Evolutionary conservation across 2,888 invertebrate genomes (phyloP).

Genomic region (Drosophila maculinotata): DNA sequence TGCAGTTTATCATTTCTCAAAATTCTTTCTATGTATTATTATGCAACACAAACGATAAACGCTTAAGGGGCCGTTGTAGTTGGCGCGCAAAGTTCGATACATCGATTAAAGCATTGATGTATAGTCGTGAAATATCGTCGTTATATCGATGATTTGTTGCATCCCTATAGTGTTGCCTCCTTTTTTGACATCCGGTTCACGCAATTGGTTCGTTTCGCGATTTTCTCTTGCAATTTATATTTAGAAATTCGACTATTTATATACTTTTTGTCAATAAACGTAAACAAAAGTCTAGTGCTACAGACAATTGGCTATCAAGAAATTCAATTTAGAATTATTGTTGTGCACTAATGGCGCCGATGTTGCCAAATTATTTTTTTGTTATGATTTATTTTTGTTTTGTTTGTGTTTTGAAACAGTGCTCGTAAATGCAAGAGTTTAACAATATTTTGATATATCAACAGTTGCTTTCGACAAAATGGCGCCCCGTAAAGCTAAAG

Average conservation of each 20-base stretch:
- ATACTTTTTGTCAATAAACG: constrained; percentile 55
- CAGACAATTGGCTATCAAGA: neutral
- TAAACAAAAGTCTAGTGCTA: constrained; percentile 37
- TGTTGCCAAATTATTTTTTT: constrained; percentile 56
- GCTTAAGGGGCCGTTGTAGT: neutral
- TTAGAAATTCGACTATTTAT: constrained; percentile 44
- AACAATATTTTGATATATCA: constrained; percentile 1
- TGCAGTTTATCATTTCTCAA: too few species aligned
- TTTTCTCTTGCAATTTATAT: constrained; percentile 58
- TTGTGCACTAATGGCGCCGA: constrained; percentile 41
- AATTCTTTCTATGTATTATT: too few species aligned
- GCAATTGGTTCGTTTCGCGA: constrained; percentile 78
- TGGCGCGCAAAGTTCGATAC: neutral
- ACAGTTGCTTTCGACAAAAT: constrained; percentile 87
- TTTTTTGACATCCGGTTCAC: constrained; percentile 84
- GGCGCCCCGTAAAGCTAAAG: constrained; percentile 99
- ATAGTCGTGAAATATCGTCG: constrained; percentile 24
- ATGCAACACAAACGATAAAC: too few species aligned
- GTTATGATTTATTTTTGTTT: constrained; percentile 42
- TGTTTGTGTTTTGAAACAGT: constrained; percentile 28
- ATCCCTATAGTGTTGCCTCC: constrained; percentile 58
- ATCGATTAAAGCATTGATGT: neutral
- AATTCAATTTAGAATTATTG: neutral
- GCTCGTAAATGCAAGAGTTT: constrained; percentile 17
- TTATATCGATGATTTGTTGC: constrained; percentile 24